These are phyloP conservation scores for Spodoptera exigua DNA, from an alignment of 2,888 invertebrate genomes.

Conservation along the genomic window DNA sequence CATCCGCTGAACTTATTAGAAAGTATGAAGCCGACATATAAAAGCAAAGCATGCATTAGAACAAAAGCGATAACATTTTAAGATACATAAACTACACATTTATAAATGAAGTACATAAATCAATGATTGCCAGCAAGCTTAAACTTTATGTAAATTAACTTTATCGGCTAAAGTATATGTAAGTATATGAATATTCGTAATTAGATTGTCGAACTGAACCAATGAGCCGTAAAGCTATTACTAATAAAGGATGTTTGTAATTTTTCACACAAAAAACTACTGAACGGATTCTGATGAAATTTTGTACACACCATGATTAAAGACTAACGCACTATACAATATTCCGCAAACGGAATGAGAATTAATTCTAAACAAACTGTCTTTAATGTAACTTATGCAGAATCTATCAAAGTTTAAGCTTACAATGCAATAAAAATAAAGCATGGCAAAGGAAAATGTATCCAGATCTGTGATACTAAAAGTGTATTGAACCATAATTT, in stretches of 20 bases:
- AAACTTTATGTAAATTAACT: conserved; percentile 16
- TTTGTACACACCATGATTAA: too few species aligned
- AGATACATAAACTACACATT: conserved; percentile 18
- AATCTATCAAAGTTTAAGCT: conserved; percentile 34
- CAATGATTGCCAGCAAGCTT: conserved; percentile 40
- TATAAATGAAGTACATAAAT: conserved; percentile 6
- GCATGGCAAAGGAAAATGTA: conserved; percentile 14
- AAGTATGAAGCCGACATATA: conserved; percentile 22
- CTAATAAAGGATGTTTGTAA: too few species aligned
- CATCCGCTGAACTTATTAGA: conserved; percentile 9
- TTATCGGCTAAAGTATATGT: background rate
- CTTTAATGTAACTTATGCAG: background rate
- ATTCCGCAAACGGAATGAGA: too few species aligned
- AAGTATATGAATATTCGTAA: too few species aligned
- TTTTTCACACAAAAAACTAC: too few species aligned
- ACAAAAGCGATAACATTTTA: conserved; percentile 20
- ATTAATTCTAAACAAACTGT: too few species aligned
- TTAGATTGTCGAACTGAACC: background rate
- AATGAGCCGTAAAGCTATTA: too few species aligned
- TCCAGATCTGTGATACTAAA: conserved; percentile 22
- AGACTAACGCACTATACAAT: too few species aligned
- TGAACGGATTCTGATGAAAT: too few species aligned
- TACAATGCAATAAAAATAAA: conserved; percentile 22
- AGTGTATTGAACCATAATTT: background rate
- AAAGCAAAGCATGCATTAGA: conserved; percentile 49